A percentile compares a stretch with the other conserved stretches of the same genome.
phyloP scores from a whole-genome alignment of 1,140 invertebrate species.

The Achroia grisella region DNA sequence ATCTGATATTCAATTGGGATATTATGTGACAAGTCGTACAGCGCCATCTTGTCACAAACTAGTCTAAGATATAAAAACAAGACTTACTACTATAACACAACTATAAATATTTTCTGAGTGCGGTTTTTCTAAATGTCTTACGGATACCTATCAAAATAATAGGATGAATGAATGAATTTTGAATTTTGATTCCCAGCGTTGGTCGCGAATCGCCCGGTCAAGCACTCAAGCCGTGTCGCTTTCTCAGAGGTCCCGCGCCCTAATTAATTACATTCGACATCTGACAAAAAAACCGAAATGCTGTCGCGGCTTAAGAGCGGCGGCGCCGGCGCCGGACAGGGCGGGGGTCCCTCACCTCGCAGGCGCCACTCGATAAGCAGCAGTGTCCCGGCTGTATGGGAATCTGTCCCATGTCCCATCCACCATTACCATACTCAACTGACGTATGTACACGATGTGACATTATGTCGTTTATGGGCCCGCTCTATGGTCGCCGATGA shows the following conservation, averaged over 20 bases:
- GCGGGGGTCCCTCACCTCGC: conserved; percentile 27
- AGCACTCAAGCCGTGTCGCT: background rate
- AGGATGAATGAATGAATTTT: too few relatives aligned
- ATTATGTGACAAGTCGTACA: too few relatives aligned
- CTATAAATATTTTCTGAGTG: too few relatives aligned
- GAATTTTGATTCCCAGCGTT: too few relatives aligned
- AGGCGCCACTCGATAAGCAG: conserved; percentile 46
- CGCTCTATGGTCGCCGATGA: conserved; percentile 13
- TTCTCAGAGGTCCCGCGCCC: conserved; percentile 26
- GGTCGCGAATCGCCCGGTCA: conserved; percentile 9
- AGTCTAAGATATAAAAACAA: too few relatives aligned
- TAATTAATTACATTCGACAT: conserved; percentile 58
- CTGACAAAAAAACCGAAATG: conserved; percentile 43
- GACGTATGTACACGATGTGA: too few relatives aligned
- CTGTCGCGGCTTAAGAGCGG: conserved; percentile 51
- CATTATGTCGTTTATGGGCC: conserved; percentile 2
- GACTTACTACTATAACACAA: too few relatives aligned
- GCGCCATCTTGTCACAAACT: too few relatives aligned
- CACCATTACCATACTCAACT: conserved; percentile 8
- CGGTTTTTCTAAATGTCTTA: too few relatives aligned
- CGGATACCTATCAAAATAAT: too few relatives aligned
- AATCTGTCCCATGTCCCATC: conserved; percentile 10
- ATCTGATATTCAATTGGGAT: too few relatives aligned
- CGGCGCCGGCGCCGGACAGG: conserved; percentile 36
- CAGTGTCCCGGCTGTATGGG: conserved; percentile 4